phyloP scores from a whole-genome alignment of 2,113 vertebrate genomes.

The Tragelaphus imberbis region DNA sequence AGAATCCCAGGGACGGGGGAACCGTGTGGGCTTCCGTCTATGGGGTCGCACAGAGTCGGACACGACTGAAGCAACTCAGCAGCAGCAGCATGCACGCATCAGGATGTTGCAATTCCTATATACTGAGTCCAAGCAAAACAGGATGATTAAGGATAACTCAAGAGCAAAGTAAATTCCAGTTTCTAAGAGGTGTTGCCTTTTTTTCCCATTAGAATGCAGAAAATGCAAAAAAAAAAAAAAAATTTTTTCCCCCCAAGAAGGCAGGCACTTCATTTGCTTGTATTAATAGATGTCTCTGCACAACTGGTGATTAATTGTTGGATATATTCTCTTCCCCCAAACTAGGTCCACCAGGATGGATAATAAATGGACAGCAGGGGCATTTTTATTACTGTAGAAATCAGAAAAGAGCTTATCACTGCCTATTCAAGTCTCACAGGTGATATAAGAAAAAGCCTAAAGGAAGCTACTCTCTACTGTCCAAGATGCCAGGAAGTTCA shows the following conservation, averaged over 20 bases:
- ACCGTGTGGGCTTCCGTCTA: background rate
- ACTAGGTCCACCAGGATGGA: background rate
- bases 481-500: background rate
- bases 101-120: background rate
- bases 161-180: constrained; percentile 1
- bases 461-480: background rate
- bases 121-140: background rate
- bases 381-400: background rate
- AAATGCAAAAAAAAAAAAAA: background rate
- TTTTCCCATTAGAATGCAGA: background rate
- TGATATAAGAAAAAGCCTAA: background rate
- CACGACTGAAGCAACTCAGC: background rate
- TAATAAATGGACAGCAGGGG: background rate
- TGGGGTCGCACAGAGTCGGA: background rate
- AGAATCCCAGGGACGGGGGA: too few relatives aligned
- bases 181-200: background rate
- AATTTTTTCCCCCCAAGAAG: background rate
- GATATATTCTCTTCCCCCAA: background rate
- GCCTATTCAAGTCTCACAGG: background rate
- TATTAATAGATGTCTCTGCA: background rate
- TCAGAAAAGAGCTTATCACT: background rate
- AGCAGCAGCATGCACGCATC: background rate
- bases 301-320: background rate
- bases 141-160: background rate
- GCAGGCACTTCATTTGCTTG: background rate